Evolutionary conservation across 2,797 vertebrate species (phyloP), one percentile per base, ranked within the genome.

Genomic region (Echeneis naucrates): DNA sequence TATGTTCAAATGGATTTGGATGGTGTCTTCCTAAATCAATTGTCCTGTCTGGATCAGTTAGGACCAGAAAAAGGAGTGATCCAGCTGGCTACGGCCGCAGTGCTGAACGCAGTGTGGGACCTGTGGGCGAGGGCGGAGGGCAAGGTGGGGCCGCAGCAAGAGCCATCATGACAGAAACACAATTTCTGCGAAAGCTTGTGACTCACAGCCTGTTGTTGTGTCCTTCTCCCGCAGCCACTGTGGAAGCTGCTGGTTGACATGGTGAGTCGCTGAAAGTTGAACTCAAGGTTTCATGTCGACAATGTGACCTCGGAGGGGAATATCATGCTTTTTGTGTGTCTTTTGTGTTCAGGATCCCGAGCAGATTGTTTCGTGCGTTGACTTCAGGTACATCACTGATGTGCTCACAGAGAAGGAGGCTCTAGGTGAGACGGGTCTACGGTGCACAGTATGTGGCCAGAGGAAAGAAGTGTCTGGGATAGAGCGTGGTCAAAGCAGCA

Each of bases 301-400:
- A 40, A 44, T 51, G 23, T 16, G 50, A 68, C 63, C 53, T 6
- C 3, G 5, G n/a, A 8, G 12, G 21, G 44, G 64, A 80, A 62
- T 19, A 26, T 35, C 3, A 0, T 8, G 19, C 57, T 4, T 27
- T 4, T 0, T 69, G 4, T 82, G 21, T 73, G 11, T 85, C 51
- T n/a, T n/a, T n/a, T n/a, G n/a, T 2, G 27, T 69, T 53, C 78
- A 96, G 95, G 93, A 93, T 56, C 93, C 95, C 4, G 87, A 85
- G 75, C 84, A 78, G 77, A 87, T 96, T 19, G 68, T 95, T n/a
- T 95, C 93, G 30, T 96, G 94, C 88, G 92, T 96, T 21, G 95
- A 97, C 91, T 96, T 96, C 86, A 93, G 94, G 87, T 96, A 95
- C 50, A 94, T 96, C 93, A 95, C 90, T 0, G 93, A 95, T 26